phyloP scores from a whole-genome alignment of 2,888 invertebrate species.

The Griposia aprilina region DNA sequence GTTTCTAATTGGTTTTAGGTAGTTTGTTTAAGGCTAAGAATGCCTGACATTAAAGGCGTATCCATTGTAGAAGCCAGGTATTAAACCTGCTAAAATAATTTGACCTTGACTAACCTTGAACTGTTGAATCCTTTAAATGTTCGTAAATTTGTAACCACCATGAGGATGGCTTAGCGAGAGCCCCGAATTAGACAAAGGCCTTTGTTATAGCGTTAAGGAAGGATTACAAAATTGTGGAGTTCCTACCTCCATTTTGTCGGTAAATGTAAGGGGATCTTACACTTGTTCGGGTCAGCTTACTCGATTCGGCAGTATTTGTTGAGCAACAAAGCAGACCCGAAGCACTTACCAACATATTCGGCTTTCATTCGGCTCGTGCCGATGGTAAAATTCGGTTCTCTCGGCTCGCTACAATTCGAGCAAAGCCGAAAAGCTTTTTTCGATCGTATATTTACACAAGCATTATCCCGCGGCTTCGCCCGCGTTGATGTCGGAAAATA shows the following conservation, averaged over 20 bases:
- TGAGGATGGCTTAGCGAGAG: not conserved
- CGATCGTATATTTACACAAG: too few relatives aligned
- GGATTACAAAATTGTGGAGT: conserved; percentile 15
- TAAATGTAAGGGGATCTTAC: not conserved
- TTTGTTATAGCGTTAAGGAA: not conserved
- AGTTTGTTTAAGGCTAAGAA: too few relatives aligned
- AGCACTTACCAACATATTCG: not conserved
- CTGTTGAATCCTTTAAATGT: not conserved
- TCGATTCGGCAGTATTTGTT: not conserved
- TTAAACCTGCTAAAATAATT: not conserved
- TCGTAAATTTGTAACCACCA: not conserved
- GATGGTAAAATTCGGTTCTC: not conserved
- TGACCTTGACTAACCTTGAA: not conserved
- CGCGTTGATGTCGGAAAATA: too few relatives aligned
- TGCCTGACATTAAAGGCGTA: not conserved
- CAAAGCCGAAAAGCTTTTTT: not conserved
- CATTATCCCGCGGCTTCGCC: too few relatives aligned
- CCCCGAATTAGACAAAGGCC: conserved; percentile 5
- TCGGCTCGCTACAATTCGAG: not conserved
- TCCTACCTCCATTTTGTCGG: not conserved
- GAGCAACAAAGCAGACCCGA: not conserved
- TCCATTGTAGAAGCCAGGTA: not conserved
- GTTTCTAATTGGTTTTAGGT: not conserved
- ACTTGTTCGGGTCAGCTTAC: not conserved
- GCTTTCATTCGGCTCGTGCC: not conserved